Evolutionary conservation across 1,140 invertebrate genomes (phyloP), one percentile per base, ranked within the genome.

Genomic region (Conus betulinus): DNA sequence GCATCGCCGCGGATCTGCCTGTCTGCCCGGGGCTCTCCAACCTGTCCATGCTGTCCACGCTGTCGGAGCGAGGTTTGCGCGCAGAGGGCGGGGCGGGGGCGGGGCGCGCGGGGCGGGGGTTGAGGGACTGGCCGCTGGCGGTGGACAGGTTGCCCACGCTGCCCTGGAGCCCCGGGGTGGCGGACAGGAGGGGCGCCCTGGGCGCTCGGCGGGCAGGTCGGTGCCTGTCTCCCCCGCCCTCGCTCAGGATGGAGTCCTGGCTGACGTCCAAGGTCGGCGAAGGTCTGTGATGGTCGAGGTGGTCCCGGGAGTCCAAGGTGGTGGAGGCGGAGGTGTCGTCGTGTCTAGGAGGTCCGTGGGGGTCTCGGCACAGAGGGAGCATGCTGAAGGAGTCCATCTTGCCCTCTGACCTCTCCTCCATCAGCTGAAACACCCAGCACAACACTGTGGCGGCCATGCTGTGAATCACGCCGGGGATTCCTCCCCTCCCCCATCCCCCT

Each of bases 31-130:
- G 53, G 23, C 27, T 4, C 78, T 11, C 74, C 27, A 78, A n/a
- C 27, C 53, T 84, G 84, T 86, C 84, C 84, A 86, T 86, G 52
- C 67, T 87, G 53, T 25, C 76, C n/a, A 88, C 78, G 78, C 78
- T 83, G 20, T 53, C 79, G 25, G 53, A 8, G 11, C 86, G 52
- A 27, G 60, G 5, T 39, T 74, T 78, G 67, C 5, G 11, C 15
- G 51, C 7, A 0, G 55, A 17, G 51, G 87, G 86, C 23, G 87
- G 87, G 55, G 87, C 57, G n/a, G 87, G 87, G n/a, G 87, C 57
- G 25, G 87, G 87, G 55, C 78, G 87, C 15, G 53, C 23, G 74
- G 74, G 85, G 52, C 74, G 67, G 52, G 71, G 74, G n/a, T 87
- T 87, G 11, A 51, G 53, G 71, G 85, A 79, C 17, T 71, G 76